Percentiles rank a stretch among this genome's conserved stretches.
Conservation (phyloP, 2,888 invertebrate species). For the Limulus polyphemus region DNA sequence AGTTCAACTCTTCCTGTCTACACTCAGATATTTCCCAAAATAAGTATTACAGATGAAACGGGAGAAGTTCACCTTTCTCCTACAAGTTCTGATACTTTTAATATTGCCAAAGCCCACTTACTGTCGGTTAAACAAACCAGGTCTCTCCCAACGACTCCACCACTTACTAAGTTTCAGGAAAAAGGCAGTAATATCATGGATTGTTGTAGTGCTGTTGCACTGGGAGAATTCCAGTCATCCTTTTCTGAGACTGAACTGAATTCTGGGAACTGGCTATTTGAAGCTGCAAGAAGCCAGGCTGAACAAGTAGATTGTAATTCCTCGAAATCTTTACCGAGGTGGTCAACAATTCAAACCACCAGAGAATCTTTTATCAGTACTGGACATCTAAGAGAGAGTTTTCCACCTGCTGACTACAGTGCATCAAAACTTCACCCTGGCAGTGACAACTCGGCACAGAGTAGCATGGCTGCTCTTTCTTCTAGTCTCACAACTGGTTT, state of each 20-base stretch:
- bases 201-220: no score
- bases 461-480: background rate
- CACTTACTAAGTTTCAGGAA: background rate
- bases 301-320: slow-evolving; percentile 7
- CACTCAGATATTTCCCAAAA: slow-evolving; percentile 51
- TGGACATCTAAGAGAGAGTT: slow-evolving; percentile 22
- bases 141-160: background rate
- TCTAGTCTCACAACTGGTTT: background rate
- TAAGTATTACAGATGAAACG: slow-evolving; percentile 79
- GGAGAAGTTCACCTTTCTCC: slow-evolving; percentile 43
- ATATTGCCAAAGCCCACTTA: no score
- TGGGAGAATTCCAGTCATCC: background rate
- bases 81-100: background rate
- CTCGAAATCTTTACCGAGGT: slow-evolving; percentile 14
- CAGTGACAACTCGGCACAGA: background rate
- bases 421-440: background rate
- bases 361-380: slow-evolving; percentile 24
- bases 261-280: background rate
- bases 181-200: background rate
- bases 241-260: background rate
- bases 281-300: background rate
- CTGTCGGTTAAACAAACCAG: background rate
- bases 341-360: slow-evolving; percentile 18
- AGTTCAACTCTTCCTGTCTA: background rate
- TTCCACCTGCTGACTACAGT: slow-evolving; percentile 19